phyloP scores from a whole-genome alignment of 2,113 vertebrate genomes.

The Cettia cetti region DNA sequence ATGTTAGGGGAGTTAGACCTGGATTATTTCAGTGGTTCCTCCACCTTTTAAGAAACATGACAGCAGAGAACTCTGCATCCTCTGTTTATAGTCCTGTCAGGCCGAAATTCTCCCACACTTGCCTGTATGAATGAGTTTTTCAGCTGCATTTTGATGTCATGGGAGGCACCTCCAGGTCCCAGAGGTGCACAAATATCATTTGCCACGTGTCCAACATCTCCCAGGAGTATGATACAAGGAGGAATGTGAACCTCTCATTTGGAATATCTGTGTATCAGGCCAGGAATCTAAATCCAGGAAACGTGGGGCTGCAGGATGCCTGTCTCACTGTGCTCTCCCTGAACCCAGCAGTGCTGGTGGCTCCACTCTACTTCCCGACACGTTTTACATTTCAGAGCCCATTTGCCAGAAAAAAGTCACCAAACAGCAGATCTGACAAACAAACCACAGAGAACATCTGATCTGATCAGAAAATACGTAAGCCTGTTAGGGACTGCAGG shows the following conservation, averaged over 20 bases:
- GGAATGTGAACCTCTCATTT: neutral
- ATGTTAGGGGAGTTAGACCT: neutral
- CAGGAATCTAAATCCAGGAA: neutral
- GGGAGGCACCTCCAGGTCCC: neutral
- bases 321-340: neutral
- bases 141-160: neutral
- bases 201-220: neutral
- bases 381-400: neutral
- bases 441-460: constrained; percentile 43
- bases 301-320: neutral
- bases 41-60: neutral
- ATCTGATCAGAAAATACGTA: constrained; percentile 27
- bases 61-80: neutral
- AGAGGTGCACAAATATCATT: neutral
- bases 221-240: neutral
- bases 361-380: neutral
- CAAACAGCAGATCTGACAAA: constrained; percentile 25
- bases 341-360: neutral
- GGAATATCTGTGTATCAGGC: neutral
- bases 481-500: constrained; percentile 6
- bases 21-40: neutral
- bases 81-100: neutral
- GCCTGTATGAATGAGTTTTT: neutral
- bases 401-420: constrained; percentile 14
- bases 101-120: neutral